Base-by-base conservation (phyloP, 2,797 vertebrate species). In the Macrochelys suwanniensis region DNA sequence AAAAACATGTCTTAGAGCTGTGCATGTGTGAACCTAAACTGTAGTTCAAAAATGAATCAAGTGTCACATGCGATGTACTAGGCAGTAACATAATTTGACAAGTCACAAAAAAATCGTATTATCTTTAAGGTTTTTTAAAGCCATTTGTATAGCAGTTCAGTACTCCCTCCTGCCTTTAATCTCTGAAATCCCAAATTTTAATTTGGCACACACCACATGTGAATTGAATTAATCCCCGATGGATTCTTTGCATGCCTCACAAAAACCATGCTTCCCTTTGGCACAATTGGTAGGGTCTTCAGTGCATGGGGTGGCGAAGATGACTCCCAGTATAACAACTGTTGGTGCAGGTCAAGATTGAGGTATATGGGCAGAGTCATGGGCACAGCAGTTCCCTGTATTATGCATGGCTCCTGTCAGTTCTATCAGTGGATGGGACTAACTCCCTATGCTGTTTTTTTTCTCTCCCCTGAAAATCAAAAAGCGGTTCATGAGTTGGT, bases 401-500 rank as follows among this genome's bases (percentile, higher is more conserved):
- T 2, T 90, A 56, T 11, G 37, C 76, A 57, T 86, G 78, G 77
- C 53, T 88, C 61, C 50, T 37, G 91, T 93, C 92, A 80, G 80
- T 87, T 91, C 89, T 87, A 84, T 85, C 19, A 1, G 78, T 80
- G 71, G 37, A 92, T 88, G 89, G 95, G 88, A 96, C 93, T 88
- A 92, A 84, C 95, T 97, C 97, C 95, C 92, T 91, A 54, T 87
- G 84, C 96, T 93, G 12, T 83, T 94, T 87, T 97, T 90, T 93
- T 82, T 56, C 15, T 57, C 88, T 83, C 51, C 81, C 88, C 81
- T 89, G 93, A 96, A 97, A 97, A 97, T 98, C 96, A 97, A 97
- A 97, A 96, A 95, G 96, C 96, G 2, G 97, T 97, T 98, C 98
- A 98, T 98, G 95, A 98, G 97, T 98, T 98, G 98, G 97, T 98